Percentiles rank a stretch among this genome's conserved stretches.
These are phyloP conservation scores for Sylvia borin DNA, from an alignment of 2,797 vertebrate genomes.

Conservation along the genomic window DNA sequence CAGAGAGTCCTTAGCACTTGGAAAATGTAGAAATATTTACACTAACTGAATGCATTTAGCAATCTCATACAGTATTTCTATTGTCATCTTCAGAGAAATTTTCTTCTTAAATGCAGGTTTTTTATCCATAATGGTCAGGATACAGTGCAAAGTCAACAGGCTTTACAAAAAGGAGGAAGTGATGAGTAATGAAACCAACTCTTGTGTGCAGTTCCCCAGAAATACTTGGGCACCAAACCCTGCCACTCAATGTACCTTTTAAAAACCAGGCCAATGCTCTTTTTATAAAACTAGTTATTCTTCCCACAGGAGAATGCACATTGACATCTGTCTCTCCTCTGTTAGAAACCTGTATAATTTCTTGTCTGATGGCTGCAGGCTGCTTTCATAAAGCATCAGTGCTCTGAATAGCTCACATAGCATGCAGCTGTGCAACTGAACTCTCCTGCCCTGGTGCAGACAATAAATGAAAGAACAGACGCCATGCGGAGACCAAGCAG, in stretches of 20 bases:
- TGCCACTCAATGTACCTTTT: neutral
- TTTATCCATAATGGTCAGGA: neutral
- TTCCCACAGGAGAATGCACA: neutral
- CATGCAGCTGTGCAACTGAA: neutral
- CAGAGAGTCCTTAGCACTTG: neutral
- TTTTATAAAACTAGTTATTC: neutral
- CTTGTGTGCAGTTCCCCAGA: neutral
- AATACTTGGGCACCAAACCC: neutral
- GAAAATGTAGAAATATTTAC: neutral
- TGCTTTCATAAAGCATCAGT: constrained; percentile 41
- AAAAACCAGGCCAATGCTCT: constrained; percentile 1
- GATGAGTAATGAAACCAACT: neutral
- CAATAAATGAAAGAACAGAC: neutral
- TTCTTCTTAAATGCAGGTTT: neutral
- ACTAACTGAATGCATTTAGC: neutral
- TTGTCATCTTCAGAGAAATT: neutral
- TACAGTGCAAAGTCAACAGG: neutral
- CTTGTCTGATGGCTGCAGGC: constrained; percentile 48
- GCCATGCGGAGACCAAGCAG: neutral
- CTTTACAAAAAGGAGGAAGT: neutral
- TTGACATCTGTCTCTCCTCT: constrained; percentile 49
- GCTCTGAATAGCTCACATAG: constrained; percentile 14
- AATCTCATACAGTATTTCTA: neutral
- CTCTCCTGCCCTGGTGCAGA: neutral
- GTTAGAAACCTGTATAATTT: constrained; percentile 33